Conservation (phyloP, 1,140 invertebrate species). For the Tetranychus cinnabarinus region DNA sequence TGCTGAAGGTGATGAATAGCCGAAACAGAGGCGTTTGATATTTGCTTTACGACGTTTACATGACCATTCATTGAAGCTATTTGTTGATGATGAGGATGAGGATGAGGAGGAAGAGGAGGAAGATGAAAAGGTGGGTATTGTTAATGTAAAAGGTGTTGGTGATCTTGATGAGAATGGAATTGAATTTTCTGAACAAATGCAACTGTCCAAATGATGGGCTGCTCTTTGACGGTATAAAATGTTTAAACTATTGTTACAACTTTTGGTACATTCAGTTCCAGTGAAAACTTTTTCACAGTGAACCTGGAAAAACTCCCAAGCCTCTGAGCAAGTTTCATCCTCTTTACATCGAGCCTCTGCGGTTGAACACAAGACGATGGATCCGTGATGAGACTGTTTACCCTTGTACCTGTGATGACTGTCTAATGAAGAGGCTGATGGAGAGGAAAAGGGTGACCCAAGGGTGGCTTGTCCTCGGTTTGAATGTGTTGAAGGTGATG, state of each 20-base stretch:
- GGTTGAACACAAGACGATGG: not conserved
- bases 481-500: no score
- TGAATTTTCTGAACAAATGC: not conserved
- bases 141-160: no score
- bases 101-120: no score
- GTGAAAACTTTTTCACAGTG: not conserved
- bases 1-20: not conserved
- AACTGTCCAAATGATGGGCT: not conserved
- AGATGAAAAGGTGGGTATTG: no score
- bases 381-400: no score
- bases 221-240: not conserved
- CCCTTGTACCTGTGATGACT: no score
- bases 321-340: not conserved
- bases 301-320: not conserved
- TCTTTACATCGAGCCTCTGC: not conserved
- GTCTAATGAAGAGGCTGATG: no score
- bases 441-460: no score
- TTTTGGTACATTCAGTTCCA: not conserved
- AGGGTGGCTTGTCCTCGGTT: no score
- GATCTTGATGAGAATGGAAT: no score
- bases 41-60: not conserved
- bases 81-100: no score
- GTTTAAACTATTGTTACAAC: not conserved
- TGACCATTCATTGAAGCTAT: not conserved
- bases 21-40: not conserved